A percentile compares a stretch with the other conserved stretches of the same genome.
phyloP scores from a whole-genome alignment of 1,140 invertebrate species.

The Ceratina japonica region DNA sequence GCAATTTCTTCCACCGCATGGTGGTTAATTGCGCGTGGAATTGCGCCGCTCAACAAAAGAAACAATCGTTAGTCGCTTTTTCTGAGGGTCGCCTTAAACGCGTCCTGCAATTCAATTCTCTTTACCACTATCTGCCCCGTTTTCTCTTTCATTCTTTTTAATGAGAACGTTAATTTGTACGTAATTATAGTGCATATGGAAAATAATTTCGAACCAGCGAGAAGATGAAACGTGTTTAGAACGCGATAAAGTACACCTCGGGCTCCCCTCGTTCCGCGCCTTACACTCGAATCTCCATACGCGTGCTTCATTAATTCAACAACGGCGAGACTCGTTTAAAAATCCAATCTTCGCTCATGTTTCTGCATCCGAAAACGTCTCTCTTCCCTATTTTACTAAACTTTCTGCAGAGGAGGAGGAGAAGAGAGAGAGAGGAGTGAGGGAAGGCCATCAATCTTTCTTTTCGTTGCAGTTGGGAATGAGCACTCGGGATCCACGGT shows the following conservation, averaged over 20 bases:
- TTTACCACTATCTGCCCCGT: not conserved
- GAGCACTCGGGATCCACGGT: not conserved
- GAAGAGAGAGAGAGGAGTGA: too few species aligned
- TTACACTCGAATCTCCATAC: not conserved
- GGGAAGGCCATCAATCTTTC: slow-evolving; percentile 19
- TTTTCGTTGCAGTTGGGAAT: not conserved
- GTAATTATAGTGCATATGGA: not conserved
- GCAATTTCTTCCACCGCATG: slow-evolving; percentile 47
- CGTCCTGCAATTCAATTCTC: not conserved
- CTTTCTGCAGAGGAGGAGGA: too few species aligned
- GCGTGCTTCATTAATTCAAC: slow-evolving; percentile 26
- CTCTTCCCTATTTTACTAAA: not conserved
- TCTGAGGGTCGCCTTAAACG: slow-evolving; percentile 8
- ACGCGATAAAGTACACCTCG: not conserved
- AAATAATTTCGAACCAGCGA: not conserved
- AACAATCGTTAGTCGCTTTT: slow-evolving; percentile 20
- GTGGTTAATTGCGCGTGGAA: slow-evolving; percentile 48
- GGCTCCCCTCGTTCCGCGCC: not conserved
- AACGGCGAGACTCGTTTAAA: slow-evolving; percentile 4
- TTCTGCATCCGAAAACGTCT: not conserved
- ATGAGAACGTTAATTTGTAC: not conserved
- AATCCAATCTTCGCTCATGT: slow-evolving; percentile 28
- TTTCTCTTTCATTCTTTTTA: not conserved
- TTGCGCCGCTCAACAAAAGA: slow-evolving; percentile 31
- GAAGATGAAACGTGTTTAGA: not conserved